phyloP scores from a whole-genome alignment of 2,113 vertebrate genomes.

The Ivindomyrus marchei region DNA sequence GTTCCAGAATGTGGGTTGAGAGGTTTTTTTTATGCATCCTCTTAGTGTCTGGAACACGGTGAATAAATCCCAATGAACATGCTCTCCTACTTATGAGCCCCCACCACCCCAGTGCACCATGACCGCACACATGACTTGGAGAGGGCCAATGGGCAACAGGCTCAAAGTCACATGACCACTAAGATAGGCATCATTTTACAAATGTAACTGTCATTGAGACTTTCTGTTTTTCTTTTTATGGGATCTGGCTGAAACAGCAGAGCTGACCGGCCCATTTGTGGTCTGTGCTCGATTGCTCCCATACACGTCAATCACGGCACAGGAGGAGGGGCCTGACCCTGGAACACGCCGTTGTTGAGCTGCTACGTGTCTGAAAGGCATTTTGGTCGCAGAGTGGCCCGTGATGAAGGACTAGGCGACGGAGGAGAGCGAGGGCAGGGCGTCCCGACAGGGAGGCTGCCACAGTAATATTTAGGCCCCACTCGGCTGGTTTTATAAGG shows the following conservation, averaged over 20 bases:
- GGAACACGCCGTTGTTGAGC: neutral
- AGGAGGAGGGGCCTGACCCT: neutral
- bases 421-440: neutral
- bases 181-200: neutral
- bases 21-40: neutral
- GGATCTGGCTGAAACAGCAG: neutral
- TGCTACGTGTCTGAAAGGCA: neutral
- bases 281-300: neutral
- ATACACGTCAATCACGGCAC: neutral
- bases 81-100: neutral
- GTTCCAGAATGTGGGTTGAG: neutral
- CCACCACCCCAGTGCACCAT: neutral
- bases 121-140: neutral
- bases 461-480: neutral
- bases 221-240: neutral
- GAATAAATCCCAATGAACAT: neutral
- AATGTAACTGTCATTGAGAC: neutral
- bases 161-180: neutral
- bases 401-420: neutral
- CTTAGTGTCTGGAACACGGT: neutral
- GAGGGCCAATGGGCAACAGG: neutral
- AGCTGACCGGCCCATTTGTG: neutral
- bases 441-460: neutral
- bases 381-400: neutral
- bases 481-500: neutral